phyloP scores from a whole-genome alignment of 2,797 vertebrate species.

The Pseudochromis fuscus region DNA sequence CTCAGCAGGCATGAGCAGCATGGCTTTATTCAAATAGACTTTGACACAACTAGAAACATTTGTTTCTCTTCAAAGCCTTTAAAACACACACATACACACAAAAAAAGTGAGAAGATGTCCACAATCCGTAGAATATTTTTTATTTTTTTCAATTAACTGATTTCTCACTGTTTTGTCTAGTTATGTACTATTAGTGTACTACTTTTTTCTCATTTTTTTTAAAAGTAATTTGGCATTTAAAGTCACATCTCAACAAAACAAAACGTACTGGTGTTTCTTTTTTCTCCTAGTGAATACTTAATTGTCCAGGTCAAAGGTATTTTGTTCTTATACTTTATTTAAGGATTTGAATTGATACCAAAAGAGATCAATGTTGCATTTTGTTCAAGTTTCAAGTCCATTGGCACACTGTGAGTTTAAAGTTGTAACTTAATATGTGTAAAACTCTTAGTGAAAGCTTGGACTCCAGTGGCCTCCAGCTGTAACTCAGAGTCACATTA shows the following conservation, averaged over 20 bases:
- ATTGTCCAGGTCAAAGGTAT: not conserved
- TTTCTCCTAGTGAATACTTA: not conserved
- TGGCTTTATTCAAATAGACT: slow-evolving; percentile 48
- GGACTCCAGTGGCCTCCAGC: slow-evolving; percentile 65
- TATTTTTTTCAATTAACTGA: not conserved
- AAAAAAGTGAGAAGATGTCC: slow-evolving; percentile 4
- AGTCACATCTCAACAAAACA: not conserved
- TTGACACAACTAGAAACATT: not conserved
- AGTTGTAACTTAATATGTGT: slow-evolving; percentile 70
- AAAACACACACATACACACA: slow-evolving; percentile 9
- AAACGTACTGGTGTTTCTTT: not conserved
- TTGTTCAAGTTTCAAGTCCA: slow-evolving; percentile 60
- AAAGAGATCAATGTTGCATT: slow-evolving; percentile 28
- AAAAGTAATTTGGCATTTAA: not conserved
- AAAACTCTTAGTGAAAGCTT: slow-evolving; percentile 61
- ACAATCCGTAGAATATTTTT: not conserved
- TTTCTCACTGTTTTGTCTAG: not conserved
- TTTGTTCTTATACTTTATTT: slow-evolving; percentile 40
- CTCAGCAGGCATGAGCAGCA: slow-evolving; percentile 21
- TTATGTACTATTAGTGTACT: not conserved
- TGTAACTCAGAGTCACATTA: slow-evolving; percentile 70
- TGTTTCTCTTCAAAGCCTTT: not conserved
- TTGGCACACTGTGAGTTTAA: slow-evolving; percentile 39
- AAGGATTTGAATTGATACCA: slow-evolving; percentile 19
- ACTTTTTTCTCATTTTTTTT: not conserved